These are phyloP conservation scores for Pelochelys cantorii DNA, from an alignment of 2,797 vertebrate species.

Conservation along the genomic window DNA sequence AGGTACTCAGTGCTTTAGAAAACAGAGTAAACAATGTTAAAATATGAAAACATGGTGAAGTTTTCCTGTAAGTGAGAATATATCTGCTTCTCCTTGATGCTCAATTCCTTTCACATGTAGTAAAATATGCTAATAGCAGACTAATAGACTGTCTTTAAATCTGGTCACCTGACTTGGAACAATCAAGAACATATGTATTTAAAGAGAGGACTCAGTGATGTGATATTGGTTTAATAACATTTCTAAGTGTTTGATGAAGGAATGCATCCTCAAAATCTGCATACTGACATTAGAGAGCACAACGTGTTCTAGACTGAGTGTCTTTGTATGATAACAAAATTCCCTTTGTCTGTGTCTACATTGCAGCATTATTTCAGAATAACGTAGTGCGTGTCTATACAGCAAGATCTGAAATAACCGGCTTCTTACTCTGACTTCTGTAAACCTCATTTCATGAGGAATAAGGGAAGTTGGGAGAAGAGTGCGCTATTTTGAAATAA, in stretches of 20 bases:
- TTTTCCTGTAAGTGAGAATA: not conserved
- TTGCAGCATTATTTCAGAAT: no score
- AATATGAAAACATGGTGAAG: rapidly evolving
- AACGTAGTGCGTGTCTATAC: no score
- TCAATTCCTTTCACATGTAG: not conserved
- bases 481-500: no score
- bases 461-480: no score
- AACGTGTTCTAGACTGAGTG: no score
- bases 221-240: not conserved
- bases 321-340: no score
- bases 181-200: rapidly evolving
- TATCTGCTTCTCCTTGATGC: not conserved
- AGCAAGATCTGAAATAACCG: no score
- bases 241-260: not conserved
- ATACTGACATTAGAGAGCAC: no score
- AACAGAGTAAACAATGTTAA: rapidly evolving
- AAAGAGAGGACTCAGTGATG: not conserved
- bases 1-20: not conserved
- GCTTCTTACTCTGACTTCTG: no score
- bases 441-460: no score
- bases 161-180: not conserved
- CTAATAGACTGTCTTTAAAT: not conserved
- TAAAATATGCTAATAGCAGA: not conserved
- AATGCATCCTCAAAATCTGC: no score
- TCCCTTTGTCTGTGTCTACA: no score